Conservation (phyloP, 1,140 invertebrate genomes). For the Drosophila baimaii region DNA sequence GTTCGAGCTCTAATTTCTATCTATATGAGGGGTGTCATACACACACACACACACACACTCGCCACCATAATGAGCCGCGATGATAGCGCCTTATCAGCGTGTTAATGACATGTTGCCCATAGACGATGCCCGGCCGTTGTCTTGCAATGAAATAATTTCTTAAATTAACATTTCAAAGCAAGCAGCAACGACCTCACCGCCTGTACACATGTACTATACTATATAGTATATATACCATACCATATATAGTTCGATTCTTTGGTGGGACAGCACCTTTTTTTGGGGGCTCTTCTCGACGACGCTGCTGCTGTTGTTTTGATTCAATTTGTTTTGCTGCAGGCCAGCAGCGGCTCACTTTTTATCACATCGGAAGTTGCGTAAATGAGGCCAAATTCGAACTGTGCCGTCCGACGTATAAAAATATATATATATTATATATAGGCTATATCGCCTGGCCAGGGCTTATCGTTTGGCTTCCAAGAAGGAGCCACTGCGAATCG, state of each 20-base stretch:
- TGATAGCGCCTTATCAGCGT: slow-evolving; percentile 70
- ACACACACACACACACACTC: slow-evolving; percentile 6
- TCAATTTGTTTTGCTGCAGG: slow-evolving; percentile 28
- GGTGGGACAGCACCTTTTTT: slow-evolving; percentile 13
- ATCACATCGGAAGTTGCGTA: slow-evolving; percentile 79
- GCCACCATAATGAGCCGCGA: slow-evolving; percentile 64
- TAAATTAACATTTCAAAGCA: slow-evolving; percentile 66
- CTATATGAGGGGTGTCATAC: slow-evolving; percentile 19
- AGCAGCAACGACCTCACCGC: slow-evolving; percentile 7
- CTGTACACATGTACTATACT: background rate
- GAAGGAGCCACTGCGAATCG: slow-evolving; percentile 31
- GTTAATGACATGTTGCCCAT: slow-evolving; percentile 75
- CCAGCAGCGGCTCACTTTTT: slow-evolving; percentile 34
- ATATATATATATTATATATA: background rate
- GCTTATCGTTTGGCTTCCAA: slow-evolving; percentile 19
- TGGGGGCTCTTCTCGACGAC: background rate
- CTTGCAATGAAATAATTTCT: slow-evolving; percentile 78
- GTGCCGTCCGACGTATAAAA: slow-evolving; percentile 14
- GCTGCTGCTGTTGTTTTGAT: slow-evolving; percentile 21
- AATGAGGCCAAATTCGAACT: slow-evolving; percentile 66
- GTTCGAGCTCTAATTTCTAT: slow-evolving; percentile 48
- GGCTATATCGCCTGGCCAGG: slow-evolving; percentile 21
- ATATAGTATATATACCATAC: slow-evolving; percentile 3
- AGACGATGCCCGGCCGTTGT: slow-evolving; percentile 36
- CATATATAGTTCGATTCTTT: slow-evolving; percentile 7